A percentile compares a stretch with the other conserved stretches of the same genome.
Evolutionary conservation across 1,140 invertebrate genomes (phyloP).

Genomic region (Drosophila simulans): DNA sequence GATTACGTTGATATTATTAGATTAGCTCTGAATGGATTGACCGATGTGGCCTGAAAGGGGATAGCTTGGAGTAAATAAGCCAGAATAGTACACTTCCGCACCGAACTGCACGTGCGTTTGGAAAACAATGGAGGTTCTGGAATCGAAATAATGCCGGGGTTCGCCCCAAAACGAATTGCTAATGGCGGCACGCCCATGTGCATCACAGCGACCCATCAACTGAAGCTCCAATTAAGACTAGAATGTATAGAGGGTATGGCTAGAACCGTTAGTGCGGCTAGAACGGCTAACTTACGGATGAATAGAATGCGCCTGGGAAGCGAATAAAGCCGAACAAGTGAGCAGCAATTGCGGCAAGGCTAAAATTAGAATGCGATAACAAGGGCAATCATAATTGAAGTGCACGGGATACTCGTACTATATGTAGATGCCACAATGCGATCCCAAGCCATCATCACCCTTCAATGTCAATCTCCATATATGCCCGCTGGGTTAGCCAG

Average conservation of each 20-base stretch:
- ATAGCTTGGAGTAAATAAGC: neutral
- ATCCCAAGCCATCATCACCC: constrained; percentile 1
- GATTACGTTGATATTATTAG: constrained; percentile 41
- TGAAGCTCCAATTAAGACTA: constrained; percentile 42
- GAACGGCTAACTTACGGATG: constrained; percentile 34
- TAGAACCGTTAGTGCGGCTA: constrained; percentile 45
- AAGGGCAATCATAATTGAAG: constrained; percentile 30
- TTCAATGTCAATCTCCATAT: constrained; percentile 26
- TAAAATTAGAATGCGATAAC: constrained; percentile 22
- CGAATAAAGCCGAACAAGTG: constrained; percentile 30
- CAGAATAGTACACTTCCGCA: neutral
- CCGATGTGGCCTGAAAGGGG: neutral
- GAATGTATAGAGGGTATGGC: constrained; percentile 1
- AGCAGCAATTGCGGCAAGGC: constrained; percentile 45
- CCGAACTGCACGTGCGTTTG: constrained; percentile 43
- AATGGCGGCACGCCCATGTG: constrained; percentile 59
- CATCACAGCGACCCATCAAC: constrained; percentile 39
- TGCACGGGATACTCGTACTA: constrained; percentile 3
- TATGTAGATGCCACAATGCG: constrained; percentile 14
- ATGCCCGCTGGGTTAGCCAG: constrained; percentile 14
- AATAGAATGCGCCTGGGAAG: constrained; percentile 62
- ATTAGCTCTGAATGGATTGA: constrained; percentile 17
- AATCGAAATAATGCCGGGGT: constrained; percentile 12
- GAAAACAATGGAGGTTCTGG: constrained; percentile 17
- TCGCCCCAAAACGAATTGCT: constrained; percentile 31